Base-by-base conservation (phyloP, 2,888 invertebrate genomes). In the Baccha elongata region DNA sequence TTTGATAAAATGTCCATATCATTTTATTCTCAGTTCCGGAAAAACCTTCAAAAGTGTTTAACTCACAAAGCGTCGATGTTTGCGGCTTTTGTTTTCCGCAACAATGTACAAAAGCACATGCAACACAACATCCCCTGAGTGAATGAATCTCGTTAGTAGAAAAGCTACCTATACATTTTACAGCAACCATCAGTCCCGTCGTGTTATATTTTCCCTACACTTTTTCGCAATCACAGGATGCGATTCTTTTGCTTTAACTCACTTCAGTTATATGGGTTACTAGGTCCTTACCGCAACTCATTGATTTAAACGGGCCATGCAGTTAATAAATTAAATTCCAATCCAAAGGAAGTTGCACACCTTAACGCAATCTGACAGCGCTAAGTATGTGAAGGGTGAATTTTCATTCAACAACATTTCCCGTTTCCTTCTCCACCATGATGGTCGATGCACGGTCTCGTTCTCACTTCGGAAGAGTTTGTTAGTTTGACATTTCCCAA, bases 291-390 rank as follows among this genome's bases (percentile, higher is more conserved):
- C 23, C 44, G 58, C 32, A 44, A 50, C 46, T 65, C 52, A 67
- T 71, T 75, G 76, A 81, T 62, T 71, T 71, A 60, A 71, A 60
- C 44, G 48, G 71, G 44, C 26, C 71, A 53, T 81, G 76, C 81
- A 81, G 71, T 76, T 72, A 81, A 81, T 81, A 81, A 81, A 81
- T 81, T 67, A 62, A 76, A 62, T 76, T 53, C 26, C 23, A 15
- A 55, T 46, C 53, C 52, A 65, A 50, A 40, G 60, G 67, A 60
- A 65, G 35, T 50, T 74, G 55, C 75, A 81, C 60, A 81, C 60
- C 81, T 67, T 76, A 81, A 81, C 53, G 29, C 48, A 72, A 48
- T 42, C 60, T 67, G 81, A 67, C 81, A 67, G 44, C 17, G 37
- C 67, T 53, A 76, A 71, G 71, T 75, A 74, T 75, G 81, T 72